phyloP scores from a whole-genome alignment of 2,888 invertebrate genomes.

The Diaperis boleti region DNA sequence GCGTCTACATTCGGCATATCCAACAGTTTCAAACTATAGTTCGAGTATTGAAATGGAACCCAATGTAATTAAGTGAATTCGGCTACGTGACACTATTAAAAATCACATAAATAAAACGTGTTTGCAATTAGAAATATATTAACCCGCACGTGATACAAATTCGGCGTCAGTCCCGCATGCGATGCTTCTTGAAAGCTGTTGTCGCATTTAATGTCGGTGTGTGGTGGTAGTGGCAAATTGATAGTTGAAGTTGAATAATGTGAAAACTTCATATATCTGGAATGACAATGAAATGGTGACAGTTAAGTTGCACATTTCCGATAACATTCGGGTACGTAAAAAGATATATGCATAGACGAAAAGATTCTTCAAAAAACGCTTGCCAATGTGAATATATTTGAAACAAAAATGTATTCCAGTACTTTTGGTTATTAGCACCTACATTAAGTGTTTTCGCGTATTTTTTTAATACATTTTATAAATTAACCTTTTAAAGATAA shows the following conservation, averaged over 20 bases:
- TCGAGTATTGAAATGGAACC: slow-evolving; percentile 39
- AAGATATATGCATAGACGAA: too few relatives aligned
- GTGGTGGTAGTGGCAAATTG: neutral
- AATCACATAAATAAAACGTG: slow-evolving; percentile 52
- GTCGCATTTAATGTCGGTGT: slow-evolving; percentile 17
- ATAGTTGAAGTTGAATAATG: slow-evolving; percentile 1
- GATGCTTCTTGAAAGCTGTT: slow-evolving; percentile 8
- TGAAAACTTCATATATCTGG: neutral
- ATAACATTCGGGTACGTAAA: slow-evolving; percentile 46
- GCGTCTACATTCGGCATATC: slow-evolving; percentile 23
- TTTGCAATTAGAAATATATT: slow-evolving; percentile 47
- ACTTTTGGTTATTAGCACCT: too few relatives aligned
- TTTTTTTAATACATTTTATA: too few relatives aligned
- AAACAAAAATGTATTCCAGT: too few relatives aligned
- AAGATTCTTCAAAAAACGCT: too few relatives aligned
- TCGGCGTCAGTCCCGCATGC: slow-evolving; percentile 15
- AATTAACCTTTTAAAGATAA: too few relatives aligned
- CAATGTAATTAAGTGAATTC: slow-evolving; percentile 45
- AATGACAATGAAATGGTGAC: slow-evolving; percentile 48
- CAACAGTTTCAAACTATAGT: slow-evolving; percentile 39
- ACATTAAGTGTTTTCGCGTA: too few relatives aligned
- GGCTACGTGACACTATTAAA: slow-evolving; percentile 51
- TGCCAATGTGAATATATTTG: too few relatives aligned
- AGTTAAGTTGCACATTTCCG: slow-evolving; percentile 49
- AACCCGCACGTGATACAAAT: slow-evolving; percentile 39